Conservation (phyloP, 2,888 invertebrate genomes). For the Amphipoea oculea region DNA sequence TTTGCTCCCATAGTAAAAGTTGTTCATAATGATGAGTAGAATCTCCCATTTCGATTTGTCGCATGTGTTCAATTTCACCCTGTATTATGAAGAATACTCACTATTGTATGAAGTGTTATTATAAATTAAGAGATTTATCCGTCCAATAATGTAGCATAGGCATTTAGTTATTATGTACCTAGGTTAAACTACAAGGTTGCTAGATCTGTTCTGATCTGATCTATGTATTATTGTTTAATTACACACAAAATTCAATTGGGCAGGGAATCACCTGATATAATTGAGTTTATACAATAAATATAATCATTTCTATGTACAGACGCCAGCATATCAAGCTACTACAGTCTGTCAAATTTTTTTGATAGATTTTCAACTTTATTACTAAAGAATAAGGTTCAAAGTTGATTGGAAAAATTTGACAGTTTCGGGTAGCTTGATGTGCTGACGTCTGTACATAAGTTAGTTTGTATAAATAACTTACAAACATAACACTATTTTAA, state of each 20-base stretch:
- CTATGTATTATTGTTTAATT: neutral
- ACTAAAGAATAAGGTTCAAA: no score
- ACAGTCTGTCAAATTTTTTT: no score
- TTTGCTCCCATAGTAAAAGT: no score
- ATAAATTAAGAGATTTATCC: conserved; percentile 47
- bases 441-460: neutral
- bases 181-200: conserved; percentile 4
- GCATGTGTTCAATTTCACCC: no score
- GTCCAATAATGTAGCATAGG: conserved; percentile 47
- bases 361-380: no score
- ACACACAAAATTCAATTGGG: neutral
- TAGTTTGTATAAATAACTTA: neutral
- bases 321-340: no score
- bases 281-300: conserved; percentile 3
- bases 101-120: conserved; percentile 26
- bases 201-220: conserved; percentile 37
- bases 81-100: conserved; percentile 53
- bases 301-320: neutral
- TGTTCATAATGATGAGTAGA: no score
- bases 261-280: neutral
- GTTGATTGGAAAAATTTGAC: no score
- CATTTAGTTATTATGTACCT: conserved; percentile 12
- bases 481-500: conserved; percentile 15
- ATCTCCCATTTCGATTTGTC: no score
- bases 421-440: no score